A percentile compares a stretch with the other conserved stretches of the same genome.
phyloP scores from a whole-genome alignment of 2,113 vertebrate genomes.

The Heliornis fulica region DNA sequence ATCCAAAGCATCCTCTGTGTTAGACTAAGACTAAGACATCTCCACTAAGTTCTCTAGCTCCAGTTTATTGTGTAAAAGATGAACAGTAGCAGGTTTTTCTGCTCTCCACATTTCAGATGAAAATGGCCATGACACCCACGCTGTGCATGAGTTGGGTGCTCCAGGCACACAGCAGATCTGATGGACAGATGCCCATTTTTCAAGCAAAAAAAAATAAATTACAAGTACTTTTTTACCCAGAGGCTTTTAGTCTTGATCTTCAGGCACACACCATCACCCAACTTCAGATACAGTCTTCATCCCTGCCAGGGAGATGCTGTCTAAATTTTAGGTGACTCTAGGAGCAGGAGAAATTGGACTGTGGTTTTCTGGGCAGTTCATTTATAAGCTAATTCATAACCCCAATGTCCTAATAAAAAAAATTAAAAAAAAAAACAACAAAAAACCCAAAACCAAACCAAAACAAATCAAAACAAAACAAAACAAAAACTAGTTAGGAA shows the following conservation, averaged over 20 bases:
- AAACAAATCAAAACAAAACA: no score
- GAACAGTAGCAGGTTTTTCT: background rate
- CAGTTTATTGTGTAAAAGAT: background rate
- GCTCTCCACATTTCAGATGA: background rate
- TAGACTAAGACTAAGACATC: background rate
- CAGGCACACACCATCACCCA: background rate
- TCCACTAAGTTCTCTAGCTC: background rate
- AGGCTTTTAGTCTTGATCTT: background rate
- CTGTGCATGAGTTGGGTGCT: background rate
- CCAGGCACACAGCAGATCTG: background rate
- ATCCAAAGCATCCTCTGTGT: background rate
- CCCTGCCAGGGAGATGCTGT: background rate
- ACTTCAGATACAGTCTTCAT: rapidly evolving
- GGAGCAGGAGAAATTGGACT: background rate
- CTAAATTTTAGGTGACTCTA: background rate
- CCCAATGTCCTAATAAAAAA: rapidly evolving
- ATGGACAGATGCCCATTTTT: background rate
- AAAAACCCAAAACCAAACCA: no score
- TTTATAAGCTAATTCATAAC: background rate
- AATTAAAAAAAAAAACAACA: no score
- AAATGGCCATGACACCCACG: rapidly evolving
- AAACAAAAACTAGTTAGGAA: no score
- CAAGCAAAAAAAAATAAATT: background rate
- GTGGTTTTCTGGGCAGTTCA: background rate
- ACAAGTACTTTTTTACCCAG: background rate